Base-by-base conservation (phyloP, 1,140 invertebrate genomes). In the Penaeus indicus region DNA sequence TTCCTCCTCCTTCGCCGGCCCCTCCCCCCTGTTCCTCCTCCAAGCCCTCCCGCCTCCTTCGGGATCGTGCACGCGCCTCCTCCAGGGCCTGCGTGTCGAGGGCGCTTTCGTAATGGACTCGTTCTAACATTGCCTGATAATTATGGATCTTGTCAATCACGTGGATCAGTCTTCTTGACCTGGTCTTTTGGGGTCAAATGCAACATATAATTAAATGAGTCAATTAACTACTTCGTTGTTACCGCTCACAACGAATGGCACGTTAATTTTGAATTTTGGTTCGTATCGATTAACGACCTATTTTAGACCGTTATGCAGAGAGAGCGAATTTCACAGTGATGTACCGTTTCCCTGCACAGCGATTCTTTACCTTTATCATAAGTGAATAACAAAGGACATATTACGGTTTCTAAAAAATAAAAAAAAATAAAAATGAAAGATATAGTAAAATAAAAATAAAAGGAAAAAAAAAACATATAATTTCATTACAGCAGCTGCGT, bases 181-280 rank as follows among this genome's bases (percentile, higher is more conserved):
- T 80, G 85, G 79, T 87, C 85, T 87, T 87, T 87, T 78, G 85
- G 16, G 85, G 85, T 87, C 85, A 87, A 72, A 87, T 87, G 78
- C 85, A 87, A 63, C 85, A 81, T 87, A 67, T 87, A 87, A 87
- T 87, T 87, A 87, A 81, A 81, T 79, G 85, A 60, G 85, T 87
- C 79, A 87, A 87, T 87, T 87, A 87, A 87, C 85, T 87, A 87
- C 85, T 79, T 87, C 82, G 85, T 78, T 81, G 85, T 82, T 87
- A 87, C 85, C 85, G 85, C 85, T 81, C 78, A 62, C 63, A 87
- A 87, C 82, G 82, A 87, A 81, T 82, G 85, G 85, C 85, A 87
- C 67, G 85, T 80, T 81, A 87, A 87, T 87, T 72, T 81, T 7
- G 85, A 78, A 42, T 67, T 87, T 87, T 80, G 61, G 22, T n/a